Evolutionary conservation across 2,113 vertebrate species (phyloP), one percentile per base, ranked within the genome.

Genomic region (Siphamia tubifer): DNA sequence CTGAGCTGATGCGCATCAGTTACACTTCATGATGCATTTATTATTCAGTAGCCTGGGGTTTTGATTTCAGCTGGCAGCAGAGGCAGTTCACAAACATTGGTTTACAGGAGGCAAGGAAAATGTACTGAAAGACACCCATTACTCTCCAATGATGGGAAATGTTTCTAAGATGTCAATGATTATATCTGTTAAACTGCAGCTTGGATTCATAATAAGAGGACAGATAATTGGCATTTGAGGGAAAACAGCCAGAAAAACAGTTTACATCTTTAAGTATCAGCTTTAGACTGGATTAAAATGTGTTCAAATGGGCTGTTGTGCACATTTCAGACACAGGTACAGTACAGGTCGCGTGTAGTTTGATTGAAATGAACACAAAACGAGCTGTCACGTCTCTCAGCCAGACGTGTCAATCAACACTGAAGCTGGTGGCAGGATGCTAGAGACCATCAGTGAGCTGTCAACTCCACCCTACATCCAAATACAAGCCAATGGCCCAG

Each of bases 11-110:
- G 71, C 34, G 31, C 68, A 79, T 79, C 78, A 63, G 77, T 76
- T 78, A 78, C 71, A 68, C 84, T 83, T 83, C 77, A 68, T 68
- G 58, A 77, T 77, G 79, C 64, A 77, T 74, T 76, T 86, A 77
- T 85, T 73, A 77, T 78, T 77, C 60, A 68, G 60, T 27, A 34
- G 64, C 52, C 85, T 24, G 13, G 52, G 49, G 44, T 67, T 82
- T 75, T 74, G 43, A 72, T 57, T 77, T 72, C 15, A 28, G 40
- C 71, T 81, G 69, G 68, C 56, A 35, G 60, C 47, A 42, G 47
- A 73, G 62, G 62, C 48, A 68, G 56, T 44, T 77, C 67, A 85
- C 15, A 75, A 62, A 39, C 10, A 35, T 36, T 43, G 55, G 39
- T 68, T 66, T 58, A 23, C 39, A 53, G 62, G 43, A 25, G 25